Evolutionary conservation across 2,797 vertebrate genomes (phyloP).

Genomic region (Spinus pinus): DNA sequence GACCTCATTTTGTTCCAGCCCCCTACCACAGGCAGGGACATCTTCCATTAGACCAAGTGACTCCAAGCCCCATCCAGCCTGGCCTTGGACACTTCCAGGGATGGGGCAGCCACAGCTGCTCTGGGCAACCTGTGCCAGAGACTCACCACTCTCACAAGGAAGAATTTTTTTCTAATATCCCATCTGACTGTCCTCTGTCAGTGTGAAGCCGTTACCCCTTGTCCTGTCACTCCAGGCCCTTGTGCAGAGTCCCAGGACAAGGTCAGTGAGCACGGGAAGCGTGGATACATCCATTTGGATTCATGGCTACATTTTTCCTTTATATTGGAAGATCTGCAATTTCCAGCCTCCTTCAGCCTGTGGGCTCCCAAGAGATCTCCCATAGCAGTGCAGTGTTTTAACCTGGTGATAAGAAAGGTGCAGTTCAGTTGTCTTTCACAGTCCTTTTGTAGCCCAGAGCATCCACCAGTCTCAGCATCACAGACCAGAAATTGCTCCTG

Average conservation of each 20-base stretch:
- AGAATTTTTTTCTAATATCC: background rate
- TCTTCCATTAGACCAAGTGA: rapidly evolving
- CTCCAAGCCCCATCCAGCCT: background rate
- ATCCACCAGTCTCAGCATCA: background rate
- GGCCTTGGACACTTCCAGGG: background rate
- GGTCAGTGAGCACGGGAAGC: background rate
- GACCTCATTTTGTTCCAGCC: background rate
- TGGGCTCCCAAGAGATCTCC: background rate
- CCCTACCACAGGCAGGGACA: background rate
- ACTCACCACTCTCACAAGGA: background rate
- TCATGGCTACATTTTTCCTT: background rate
- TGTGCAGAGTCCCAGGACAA: background rate
- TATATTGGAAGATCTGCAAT: background rate
- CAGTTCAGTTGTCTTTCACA: background rate
- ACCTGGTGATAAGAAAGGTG: background rate
- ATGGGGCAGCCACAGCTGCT: background rate
- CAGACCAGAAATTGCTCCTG: background rate
- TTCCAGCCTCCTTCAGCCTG: background rate
- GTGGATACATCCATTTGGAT: background rate
- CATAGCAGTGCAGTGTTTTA: background rate
- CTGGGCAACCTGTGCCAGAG: background rate
- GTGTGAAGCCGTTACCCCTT: background rate
- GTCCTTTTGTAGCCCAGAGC: background rate
- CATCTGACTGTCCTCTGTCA: background rate
- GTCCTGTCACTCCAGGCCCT: background rate